Evolutionary conservation across 2,888 invertebrate species (phyloP).

Genomic region (Scaptomyza flava): DNA sequence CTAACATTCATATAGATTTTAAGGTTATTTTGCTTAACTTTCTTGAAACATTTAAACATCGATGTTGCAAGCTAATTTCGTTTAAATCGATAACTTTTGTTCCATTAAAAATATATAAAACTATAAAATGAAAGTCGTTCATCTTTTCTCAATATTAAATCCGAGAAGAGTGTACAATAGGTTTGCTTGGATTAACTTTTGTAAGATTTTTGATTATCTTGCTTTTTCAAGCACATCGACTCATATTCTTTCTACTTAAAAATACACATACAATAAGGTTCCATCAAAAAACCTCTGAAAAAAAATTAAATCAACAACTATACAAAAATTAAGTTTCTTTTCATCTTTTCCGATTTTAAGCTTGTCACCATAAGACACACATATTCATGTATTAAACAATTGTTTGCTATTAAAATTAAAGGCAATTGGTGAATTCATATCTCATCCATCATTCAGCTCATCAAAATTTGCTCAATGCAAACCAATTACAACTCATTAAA

Average conservation of each 20-base stretch:
- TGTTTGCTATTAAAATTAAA: conserved; percentile 61
- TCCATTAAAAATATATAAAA: neutral
- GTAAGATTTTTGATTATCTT: neutral
- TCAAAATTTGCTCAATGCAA: conserved; percentile 30
- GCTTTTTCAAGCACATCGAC: conserved; percentile 25
- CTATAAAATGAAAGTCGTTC: neutral
- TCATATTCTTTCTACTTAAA: conserved; percentile 43
- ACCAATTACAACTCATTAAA: conserved; percentile 56
- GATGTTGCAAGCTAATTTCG: conserved; percentile 14
- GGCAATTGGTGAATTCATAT: conserved; percentile 66
- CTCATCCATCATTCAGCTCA: conserved; percentile 15
- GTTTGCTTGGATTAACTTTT: neutral
- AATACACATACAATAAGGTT: conserved; percentile 20
- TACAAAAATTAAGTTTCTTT: neutral
- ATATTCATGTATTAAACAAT: conserved; percentile 10
- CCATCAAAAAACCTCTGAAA: neutral
- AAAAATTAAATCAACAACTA: conserved; percentile 16
- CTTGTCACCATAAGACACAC: conserved; percentile 7
- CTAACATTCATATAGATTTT: conserved; percentile 11
- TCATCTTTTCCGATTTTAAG: neutral
- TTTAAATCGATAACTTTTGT: neutral
- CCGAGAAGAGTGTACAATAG: conserved; percentile 9
- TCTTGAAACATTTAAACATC: neutral
- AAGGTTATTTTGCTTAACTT: conserved; percentile 20
- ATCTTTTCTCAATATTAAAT: neutral